These are phyloP conservation scores for Pandion haliaetus DNA, from an alignment of 2,113 vertebrate species.

Conservation along the genomic window DNA sequence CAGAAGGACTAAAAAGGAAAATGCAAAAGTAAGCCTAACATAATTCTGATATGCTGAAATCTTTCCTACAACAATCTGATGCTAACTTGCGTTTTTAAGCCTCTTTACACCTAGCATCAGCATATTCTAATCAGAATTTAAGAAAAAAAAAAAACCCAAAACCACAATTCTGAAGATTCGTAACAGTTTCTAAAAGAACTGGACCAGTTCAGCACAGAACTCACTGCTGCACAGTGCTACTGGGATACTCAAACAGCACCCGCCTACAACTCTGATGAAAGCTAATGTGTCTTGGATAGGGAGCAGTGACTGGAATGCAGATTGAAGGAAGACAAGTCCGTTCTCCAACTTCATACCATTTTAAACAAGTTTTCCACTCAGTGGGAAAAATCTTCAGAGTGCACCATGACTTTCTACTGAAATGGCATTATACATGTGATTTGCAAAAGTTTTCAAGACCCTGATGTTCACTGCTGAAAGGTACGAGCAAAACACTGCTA, in stretches of 20 bases:
- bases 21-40: background rate
- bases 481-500: background rate
- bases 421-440: accelerated
- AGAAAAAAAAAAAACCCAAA: background rate
- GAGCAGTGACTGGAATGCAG: background rate
- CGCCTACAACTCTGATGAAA: background rate
- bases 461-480: background rate
- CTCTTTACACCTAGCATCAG: background rate
- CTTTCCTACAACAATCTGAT: background rate
- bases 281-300: accelerated
- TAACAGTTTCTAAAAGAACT: background rate
- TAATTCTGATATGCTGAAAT: background rate
- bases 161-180: background rate
- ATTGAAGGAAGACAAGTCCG: background rate
- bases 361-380: background rate
- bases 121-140: background rate
- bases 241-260: background rate
- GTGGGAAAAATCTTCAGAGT: background rate
- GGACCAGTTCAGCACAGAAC: background rate
- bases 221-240: background rate
- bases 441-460: background rate
- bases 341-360: background rate
- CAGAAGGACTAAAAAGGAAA: conserved; percentile 85
- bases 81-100: background rate
- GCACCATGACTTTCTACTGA: background rate